phyloP scores from a whole-genome alignment of 2,888 invertebrate genomes.

The Caradrina kadenii region DNA sequence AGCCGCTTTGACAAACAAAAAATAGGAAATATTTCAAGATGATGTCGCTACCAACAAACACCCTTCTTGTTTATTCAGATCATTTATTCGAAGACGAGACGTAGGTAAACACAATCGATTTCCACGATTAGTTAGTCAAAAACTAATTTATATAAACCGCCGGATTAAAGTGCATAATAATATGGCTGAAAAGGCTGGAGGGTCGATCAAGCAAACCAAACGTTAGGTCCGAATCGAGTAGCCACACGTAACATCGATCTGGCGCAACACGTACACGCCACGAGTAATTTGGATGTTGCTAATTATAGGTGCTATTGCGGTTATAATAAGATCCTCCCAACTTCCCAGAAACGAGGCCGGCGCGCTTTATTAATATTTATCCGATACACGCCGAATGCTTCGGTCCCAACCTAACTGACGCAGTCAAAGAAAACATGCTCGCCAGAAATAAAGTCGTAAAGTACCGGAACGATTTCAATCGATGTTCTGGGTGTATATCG shows the following conservation, averaged over 20 bases:
- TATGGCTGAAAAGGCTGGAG: constrained; percentile 67
- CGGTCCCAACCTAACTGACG: constrained; percentile 88
- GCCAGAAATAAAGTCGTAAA: constrained; percentile 90
- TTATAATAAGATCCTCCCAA: constrained; percentile 90
- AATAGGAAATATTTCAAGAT: constrained; percentile 47
- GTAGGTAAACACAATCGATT: constrained; percentile 24
- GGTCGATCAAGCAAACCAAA: constrained; percentile 77
- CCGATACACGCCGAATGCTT: constrained; percentile 86
- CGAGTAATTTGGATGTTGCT: constrained; percentile 89
- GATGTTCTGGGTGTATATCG: constrained; percentile 86
- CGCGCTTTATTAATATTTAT: constrained; percentile 90
- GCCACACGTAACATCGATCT: constrained; percentile 84
- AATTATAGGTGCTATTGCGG: constrained; percentile 91
- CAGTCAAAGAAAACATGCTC: constrained; percentile 89
- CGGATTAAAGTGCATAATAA: constrained; percentile 67
- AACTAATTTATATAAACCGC: constrained; percentile 48
- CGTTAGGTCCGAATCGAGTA: constrained; percentile 77
- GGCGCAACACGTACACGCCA: constrained; percentile 84
- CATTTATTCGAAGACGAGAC: constrained; percentile 9
- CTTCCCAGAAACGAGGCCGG: constrained; percentile 90
- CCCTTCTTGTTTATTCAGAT: constrained; percentile 6
- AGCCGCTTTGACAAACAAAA: constrained; percentile 41
- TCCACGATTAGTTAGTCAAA: constrained; percentile 17
- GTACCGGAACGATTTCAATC: constrained; percentile 88
- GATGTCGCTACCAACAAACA: constrained; percentile 14